phyloP scores from a whole-genome alignment of 2,797 vertebrate genomes.

The Anguilla obscura region DNA sequence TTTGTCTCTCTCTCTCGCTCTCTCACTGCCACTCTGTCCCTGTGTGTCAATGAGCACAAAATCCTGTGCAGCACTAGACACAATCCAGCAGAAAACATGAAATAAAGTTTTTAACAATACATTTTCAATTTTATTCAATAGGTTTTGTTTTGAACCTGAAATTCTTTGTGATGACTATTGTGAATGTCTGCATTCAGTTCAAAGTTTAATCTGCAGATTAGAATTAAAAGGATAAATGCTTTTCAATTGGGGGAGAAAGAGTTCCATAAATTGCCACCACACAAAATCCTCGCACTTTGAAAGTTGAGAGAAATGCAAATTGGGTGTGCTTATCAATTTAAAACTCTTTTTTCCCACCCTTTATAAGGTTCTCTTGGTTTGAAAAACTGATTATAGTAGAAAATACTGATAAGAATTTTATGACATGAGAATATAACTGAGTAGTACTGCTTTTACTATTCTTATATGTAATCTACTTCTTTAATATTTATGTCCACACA shows the following conservation, averaged over 20 bases:
- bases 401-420: background rate
- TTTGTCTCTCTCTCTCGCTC: background rate
- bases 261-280: background rate
- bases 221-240: background rate
- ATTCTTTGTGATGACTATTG: background rate
- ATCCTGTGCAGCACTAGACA: background rate
- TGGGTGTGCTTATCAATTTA: background rate
- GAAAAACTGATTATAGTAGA: background rate
- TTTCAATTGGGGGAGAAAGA: background rate
- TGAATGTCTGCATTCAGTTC: background rate
- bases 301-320: background rate
- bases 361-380: background rate
- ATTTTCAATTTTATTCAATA: background rate
- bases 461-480: constrained; percentile 41
- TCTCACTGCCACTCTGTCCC: background rate
- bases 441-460: background rate
- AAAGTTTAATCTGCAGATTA: background rate
- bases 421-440: background rate
- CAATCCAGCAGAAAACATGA: background rate
- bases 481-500: constrained; percentile 57
- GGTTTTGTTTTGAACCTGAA: background rate
- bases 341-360: background rate
- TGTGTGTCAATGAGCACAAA: background rate
- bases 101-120: background rate
- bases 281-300: background rate